Percentiles rank a stretch among this genome's conserved stretches.
phyloP scores from a whole-genome alignment of 2,113 vertebrate genomes.

The Callipepla squamata region DNA sequence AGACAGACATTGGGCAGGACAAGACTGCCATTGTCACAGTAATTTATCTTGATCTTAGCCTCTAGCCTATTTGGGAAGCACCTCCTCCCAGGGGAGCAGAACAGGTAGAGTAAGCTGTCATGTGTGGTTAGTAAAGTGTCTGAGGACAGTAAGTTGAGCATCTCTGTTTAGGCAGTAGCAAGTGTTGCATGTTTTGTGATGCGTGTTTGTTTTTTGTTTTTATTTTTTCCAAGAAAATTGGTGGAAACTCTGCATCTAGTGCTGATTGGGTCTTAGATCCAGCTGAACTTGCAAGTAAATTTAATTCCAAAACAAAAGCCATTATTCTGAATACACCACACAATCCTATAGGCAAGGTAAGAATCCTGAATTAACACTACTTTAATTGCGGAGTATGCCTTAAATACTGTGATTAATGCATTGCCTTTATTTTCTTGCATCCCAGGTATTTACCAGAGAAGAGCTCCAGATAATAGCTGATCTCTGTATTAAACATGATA shows the following conservation, averaged over 20 bases:
- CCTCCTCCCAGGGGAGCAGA: neutral
- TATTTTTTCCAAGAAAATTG: constrained; percentile 74
- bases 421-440: constrained; percentile 18
- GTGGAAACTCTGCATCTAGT: constrained; percentile 77
- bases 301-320: constrained; percentile 94
- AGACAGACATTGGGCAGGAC: neutral
- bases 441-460: constrained; percentile 87
- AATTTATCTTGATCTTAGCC: neutral
- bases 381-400: neutral
- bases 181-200: neutral
- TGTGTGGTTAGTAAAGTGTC: neutral
- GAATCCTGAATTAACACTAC: neutral
- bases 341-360: constrained; percentile 94
- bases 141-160: neutral
- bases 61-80: neutral
- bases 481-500: constrained; percentile 92
- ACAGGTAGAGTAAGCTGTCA: neutral
- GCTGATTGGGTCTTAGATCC: constrained; percentile 90
- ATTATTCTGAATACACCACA: constrained; percentile 96
- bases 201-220: neutral
- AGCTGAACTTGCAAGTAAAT: constrained; percentile 90
- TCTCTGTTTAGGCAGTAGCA: neutral
- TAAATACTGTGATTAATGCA: neutral
- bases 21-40: neutral
- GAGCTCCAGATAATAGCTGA: constrained; percentile 92